Base-by-base conservation (phyloP, 1,140 invertebrate species). In the Drosophila nigrodunni region DNA sequence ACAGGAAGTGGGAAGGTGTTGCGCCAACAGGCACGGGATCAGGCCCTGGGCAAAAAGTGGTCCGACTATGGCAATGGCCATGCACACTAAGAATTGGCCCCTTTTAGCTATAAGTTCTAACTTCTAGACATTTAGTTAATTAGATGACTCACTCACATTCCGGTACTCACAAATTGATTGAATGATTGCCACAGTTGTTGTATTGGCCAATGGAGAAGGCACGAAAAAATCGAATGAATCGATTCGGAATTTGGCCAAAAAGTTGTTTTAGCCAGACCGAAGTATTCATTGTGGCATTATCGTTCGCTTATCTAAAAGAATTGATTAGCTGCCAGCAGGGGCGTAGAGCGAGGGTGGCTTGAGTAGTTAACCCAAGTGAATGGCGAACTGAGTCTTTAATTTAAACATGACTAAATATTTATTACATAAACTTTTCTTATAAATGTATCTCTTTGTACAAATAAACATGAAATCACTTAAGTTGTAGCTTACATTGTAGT, bases 1-100 rank as follows among this genome's bases (percentile, higher is more conserved):
- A 94, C 94, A 4, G 82, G 93, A 7, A 93, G 93, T 11, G 95
- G 95, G 11, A 95, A 95, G 80, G 80, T 92, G 1, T 50, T 92
- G 10, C 70, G 90, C 2, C 85, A 90, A 39, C 87, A 82, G 68
- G 87, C 90, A 21, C 73, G 90, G 13, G 90, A 92, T 52, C 74
- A 80, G 79, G 90, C 90, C 3, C 44, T 92, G 62, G 90, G 90
- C 8, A 92, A 92, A 13, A 80, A 89, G n/a, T 92, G 90, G 90
- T 57, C 72, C 35, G 90, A 89, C 50, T 61, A 78, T 34, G 71
- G 85, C 62, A 89, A 89, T 70, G 74, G 78, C n/a, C 58, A 81
- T 54, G 34, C 13, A 9, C 43, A 18, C 25, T 55, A 66, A 25
- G 5, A 37, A 7, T 30, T 41, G 25, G 25, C 25, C 7, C 13